phyloP scores from a whole-genome alignment of 2,113 vertebrate species.

The Festucalex cinctus region DNA sequence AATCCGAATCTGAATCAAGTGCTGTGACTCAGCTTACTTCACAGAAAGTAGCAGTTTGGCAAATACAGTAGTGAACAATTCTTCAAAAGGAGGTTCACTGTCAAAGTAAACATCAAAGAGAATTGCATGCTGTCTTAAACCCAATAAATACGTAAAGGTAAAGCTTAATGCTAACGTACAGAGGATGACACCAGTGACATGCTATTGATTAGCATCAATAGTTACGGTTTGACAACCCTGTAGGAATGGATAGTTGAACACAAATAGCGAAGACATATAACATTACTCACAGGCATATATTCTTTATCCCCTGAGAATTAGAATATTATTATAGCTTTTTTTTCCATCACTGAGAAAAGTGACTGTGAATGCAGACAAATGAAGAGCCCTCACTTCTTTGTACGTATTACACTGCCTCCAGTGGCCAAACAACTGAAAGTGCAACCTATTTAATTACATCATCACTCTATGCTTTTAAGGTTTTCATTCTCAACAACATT shows the following conservation, averaged over 20 bases:
- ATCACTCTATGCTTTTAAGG: no score
- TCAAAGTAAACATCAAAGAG: background rate
- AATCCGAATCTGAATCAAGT: no score
- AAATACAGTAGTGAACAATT: background rate
- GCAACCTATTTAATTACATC: no score
- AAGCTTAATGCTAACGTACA: background rate
- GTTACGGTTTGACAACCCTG: no score
- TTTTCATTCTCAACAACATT: no score
- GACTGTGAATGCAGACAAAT: background rate
- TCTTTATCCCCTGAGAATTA: background rate
- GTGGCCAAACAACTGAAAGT: no score
- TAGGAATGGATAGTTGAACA: no score
- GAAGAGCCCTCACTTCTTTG: background rate
- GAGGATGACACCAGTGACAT: no score
- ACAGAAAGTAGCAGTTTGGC: no score
- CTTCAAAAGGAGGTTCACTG: background rate
- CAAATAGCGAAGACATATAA: background rate
- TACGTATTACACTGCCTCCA: no score
- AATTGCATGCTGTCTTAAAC: background rate
- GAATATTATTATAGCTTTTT: background rate
- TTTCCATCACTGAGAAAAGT: background rate
- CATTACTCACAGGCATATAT: background rate
- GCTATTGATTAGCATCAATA: no score
- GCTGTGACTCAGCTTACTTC: no score
- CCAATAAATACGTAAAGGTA: background rate